Percentiles rank a stretch among this genome's conserved stretches.
Evolutionary conservation across 2,113 vertebrate genomes (phyloP).

Genomic region (Callithrix jacchus): DNA sequence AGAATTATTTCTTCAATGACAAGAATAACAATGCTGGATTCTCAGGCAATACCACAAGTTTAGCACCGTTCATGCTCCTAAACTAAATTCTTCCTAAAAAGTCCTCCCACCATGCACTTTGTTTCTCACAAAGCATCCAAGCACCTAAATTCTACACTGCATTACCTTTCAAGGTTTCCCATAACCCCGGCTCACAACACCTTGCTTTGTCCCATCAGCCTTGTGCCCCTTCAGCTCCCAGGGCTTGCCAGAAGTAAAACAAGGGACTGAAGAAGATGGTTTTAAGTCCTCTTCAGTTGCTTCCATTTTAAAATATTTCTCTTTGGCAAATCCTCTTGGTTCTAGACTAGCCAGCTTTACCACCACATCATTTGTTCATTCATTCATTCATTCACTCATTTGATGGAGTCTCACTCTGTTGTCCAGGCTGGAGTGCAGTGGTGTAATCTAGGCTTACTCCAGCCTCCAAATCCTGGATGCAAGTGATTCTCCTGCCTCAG

Average conservation of each 20-base stretch:
- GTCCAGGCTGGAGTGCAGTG: too few species aligned
- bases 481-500: too few species aligned
- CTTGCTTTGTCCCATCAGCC: not conserved
- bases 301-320: conserved; percentile 24
- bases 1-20: not conserved
- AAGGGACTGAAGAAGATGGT: not conserved
- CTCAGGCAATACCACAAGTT: not conserved
- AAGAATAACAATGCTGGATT: not conserved
- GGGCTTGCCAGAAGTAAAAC: not conserved
- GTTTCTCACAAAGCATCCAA: not conserved
- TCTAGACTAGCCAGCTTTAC: not conserved
- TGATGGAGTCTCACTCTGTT: too few species aligned
- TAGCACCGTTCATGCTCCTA: not conserved
- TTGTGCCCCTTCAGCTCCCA: not conserved
- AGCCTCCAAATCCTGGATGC: too few species aligned
- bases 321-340: not conserved
- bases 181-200: not conserved
- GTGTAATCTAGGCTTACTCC: too few species aligned
- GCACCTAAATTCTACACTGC: not conserved
- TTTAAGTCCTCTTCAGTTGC: not conserved
- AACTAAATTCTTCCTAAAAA: not conserved
- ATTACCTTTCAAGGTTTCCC: not conserved
- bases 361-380: too few species aligned
- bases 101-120: not conserved
- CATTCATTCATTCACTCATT: too few species aligned